These are phyloP conservation scores for Centruroides sculpturatus DNA, from an alignment of 1,140 invertebrate genomes.

Conservation along the genomic window DNA sequence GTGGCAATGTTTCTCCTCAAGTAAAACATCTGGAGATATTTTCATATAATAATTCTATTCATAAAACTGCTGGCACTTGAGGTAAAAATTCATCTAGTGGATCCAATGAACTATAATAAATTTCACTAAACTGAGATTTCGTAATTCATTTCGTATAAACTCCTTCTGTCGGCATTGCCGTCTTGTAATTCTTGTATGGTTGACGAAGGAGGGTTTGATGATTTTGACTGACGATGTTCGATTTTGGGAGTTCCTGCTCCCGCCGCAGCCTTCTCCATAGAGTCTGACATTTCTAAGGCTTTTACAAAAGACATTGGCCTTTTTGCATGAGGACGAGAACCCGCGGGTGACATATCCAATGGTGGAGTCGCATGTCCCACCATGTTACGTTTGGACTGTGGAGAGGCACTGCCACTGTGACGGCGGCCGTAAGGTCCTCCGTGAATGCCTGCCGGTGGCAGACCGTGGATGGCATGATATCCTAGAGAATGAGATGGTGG, in stretches of 20 bases:
- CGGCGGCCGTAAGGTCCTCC: conserved; percentile 12
- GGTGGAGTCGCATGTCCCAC: conserved; percentile 20
- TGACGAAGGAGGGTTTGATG: conserved; percentile 8
- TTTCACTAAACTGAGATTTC: conserved; percentile 63
- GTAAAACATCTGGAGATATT: too few relatives aligned
- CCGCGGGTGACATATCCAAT: conserved; percentile 20
- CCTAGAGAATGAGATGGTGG: conserved; percentile 14
- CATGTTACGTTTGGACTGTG: conserved; percentile 6
- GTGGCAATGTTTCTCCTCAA: too few relatives aligned
- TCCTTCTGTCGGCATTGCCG: conserved; percentile 52
- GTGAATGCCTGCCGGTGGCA: conserved; percentile 6
- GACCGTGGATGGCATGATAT: not conserved
- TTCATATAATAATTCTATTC: too few relatives aligned
- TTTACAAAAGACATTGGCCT: conserved; percentile 84
- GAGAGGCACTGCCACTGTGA: conserved; percentile 7
- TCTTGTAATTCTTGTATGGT: not conserved
- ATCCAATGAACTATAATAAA: too few relatives aligned
- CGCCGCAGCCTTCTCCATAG: conserved; percentile 23
- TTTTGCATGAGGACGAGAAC: conserved; percentile 6
- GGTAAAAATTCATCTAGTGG: too few relatives aligned
- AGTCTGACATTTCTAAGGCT: conserved; percentile 75
- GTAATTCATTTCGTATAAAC: conserved; percentile 89
- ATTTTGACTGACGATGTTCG: conserved; percentile 13
- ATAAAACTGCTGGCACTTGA: too few relatives aligned
- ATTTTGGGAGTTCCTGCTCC: conserved; percentile 12